Evolutionary conservation across 2,888 invertebrate species (phyloP), one percentile per base, ranked within the genome.

Genomic region (Chrysopilus asiliformis): DNA sequence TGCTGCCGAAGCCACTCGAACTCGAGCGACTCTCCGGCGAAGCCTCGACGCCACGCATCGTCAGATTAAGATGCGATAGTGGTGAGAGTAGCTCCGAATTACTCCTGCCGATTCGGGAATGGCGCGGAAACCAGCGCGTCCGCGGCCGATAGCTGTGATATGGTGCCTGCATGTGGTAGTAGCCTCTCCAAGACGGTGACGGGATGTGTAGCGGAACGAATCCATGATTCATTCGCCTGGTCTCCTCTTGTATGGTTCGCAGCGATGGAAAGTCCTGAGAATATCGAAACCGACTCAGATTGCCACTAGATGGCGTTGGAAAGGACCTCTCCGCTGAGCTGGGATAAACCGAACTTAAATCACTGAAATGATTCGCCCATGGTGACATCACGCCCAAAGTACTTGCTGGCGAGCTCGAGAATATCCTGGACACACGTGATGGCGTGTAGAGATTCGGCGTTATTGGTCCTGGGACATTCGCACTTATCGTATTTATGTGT

Each of bases 1-100:
- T 86, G 54, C 87, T 87, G 42, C 87, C 89, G 58, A 89, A 87
- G 10, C 89, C 89, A 56, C 85, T 85, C 24, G 86, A 86, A 53
- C 85, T 86, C 13, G 85, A 85, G 34, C 86, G 74, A 53, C 84
- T 84, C 58, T 87, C 87, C 1, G 89, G 89, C 4, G 86, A 87
- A 7, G 84, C 79, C 56, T 84, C 83, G 53, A 74, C 65, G 2
- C 65, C 63, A 17, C 57, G 53, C 43, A 59, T 45, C 10, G 58
- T 51, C 2, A 57, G 47, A 47, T 68, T 68, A 1, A 68, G 53
- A 41, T 73, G 67, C 2, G 60, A 72, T 41, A 74, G 66, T 22
- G 79, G 76, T 14, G 74, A 74, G 32, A 76, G 66, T 42, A 75
- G 58, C 49, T 79, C 79, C 2, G 78, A 72, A 7, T 75, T 74